Evolutionary conservation across 2,888 invertebrate genomes (phyloP).

Genomic region (Andrena minutula): DNA sequence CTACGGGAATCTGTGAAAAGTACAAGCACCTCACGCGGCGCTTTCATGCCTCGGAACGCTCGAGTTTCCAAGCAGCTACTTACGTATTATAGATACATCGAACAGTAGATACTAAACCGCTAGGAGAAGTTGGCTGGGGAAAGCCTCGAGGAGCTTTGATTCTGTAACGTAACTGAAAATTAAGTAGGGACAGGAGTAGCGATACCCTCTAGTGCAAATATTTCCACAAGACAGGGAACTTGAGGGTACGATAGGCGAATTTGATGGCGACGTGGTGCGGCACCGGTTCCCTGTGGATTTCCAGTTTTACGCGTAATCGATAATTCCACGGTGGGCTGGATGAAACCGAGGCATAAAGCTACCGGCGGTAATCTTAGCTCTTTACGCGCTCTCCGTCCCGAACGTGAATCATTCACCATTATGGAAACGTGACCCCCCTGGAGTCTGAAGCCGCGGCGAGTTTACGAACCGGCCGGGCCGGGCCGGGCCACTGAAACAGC

Average conservation of each 20-base stretch:
- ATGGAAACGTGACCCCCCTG: background rate
- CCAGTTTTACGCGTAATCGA: conserved; percentile 6
- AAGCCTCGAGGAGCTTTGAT: no score
- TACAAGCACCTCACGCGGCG: background rate
- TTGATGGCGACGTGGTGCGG: background rate
- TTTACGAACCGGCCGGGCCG: conserved; percentile 2
- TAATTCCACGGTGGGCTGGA: background rate
- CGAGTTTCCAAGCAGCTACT: no score
- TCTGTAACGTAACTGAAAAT: no score
- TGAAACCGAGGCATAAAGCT: conserved; percentile 16
- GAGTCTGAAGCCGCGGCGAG: conserved; percentile 1
- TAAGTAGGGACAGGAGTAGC: no score
- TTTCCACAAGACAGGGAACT: background rate
- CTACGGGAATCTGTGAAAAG: background rate
- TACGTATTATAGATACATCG: no score
- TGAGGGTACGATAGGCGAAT: background rate
- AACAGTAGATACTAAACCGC: no score
- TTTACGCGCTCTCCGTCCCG: conserved; percentile 8
- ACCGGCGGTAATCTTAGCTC: background rate
- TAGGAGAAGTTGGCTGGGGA: no score
- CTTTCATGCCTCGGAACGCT: no score
- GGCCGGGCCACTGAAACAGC: background rate
- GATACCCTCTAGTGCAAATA: no score
- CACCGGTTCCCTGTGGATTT: background rate
- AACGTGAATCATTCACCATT: conserved; percentile 1